Percentiles rank a stretch among this genome's conserved stretches.
These are phyloP conservation scores for Mugil cephalus DNA, from an alignment of 2,113 vertebrate species.

Conservation along the genomic window DNA sequence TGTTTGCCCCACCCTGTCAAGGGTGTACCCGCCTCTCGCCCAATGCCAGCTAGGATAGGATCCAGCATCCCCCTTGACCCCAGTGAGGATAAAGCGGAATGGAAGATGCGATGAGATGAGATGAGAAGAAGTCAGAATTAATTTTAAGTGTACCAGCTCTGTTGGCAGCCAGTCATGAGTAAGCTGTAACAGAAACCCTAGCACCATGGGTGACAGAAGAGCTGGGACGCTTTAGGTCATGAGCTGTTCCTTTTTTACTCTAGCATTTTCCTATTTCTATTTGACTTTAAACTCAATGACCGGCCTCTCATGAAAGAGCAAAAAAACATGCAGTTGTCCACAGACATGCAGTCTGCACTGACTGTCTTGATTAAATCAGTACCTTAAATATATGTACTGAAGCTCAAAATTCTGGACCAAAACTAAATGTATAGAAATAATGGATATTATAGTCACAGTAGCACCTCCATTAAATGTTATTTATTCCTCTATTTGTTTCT, in stretches of 20 bases:
- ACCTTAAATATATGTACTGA: too few species aligned
- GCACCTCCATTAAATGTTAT: neutral
- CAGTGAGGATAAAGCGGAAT: too few species aligned
- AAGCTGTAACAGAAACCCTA: neutral
- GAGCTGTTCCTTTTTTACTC: neutral
- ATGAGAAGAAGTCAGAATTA: conserved; percentile 17
- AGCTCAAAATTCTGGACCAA: neutral
- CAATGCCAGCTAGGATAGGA: too few species aligned
- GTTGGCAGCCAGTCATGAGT: conserved; percentile 17
- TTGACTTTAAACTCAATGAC: neutral
- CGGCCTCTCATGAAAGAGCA: neutral
- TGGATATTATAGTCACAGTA: neutral
- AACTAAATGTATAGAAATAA: neutral
- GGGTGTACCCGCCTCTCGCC: too few species aligned
- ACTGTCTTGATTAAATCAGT: neutral
- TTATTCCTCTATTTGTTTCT: neutral
- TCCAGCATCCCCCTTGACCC: too few species aligned
- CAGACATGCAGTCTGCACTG: neutral
- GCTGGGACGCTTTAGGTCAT: conserved; percentile 8
- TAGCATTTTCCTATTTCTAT: neutral
- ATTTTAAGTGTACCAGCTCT: conserved; percentile 1
- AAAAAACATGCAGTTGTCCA: neutral
- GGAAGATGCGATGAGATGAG: too few species aligned
- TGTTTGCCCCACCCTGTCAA: too few species aligned
- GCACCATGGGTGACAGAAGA: conserved; percentile 13